Evolutionary conservation across 2,113 vertebrate genomes (phyloP).

Genomic region (Nicator chloris): DNA sequence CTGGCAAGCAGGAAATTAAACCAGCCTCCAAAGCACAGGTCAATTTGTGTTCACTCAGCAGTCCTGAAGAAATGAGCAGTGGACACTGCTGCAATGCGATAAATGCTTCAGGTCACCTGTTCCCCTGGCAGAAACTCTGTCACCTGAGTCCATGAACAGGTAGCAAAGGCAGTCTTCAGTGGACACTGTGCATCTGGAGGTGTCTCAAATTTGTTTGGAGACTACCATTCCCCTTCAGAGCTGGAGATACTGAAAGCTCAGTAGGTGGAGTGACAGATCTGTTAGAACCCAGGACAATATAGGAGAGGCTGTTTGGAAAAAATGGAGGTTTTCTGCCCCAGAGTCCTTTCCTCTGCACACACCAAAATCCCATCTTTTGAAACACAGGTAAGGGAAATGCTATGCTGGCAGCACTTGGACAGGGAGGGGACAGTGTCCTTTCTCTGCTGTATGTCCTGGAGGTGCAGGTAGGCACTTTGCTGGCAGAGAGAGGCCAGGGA

Average conservation of each 20-base stretch:
- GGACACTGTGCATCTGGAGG: neutral
- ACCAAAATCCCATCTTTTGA: neutral
- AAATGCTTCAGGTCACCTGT: neutral
- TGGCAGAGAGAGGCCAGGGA: neutral
- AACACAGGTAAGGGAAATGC: neutral
- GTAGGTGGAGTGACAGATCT: neutral
- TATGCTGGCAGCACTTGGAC: fast-evolving
- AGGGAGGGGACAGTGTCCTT: neutral
- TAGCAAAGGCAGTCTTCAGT: neutral
- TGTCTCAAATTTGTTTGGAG: neutral
- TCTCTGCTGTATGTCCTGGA: fast-evolving
- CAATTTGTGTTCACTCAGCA: neutral
- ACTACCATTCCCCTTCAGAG: neutral
- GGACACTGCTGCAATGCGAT: fast-evolving
- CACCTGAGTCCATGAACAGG: neutral
- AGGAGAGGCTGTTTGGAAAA: neutral
- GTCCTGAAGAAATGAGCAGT: neutral
- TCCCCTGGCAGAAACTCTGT: neutral
- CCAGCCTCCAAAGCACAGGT: neutral
- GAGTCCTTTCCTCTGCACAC: neutral
- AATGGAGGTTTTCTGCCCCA: neutral
- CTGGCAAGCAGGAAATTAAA: neutral
- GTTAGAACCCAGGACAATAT: neutral
- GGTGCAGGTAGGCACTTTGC: neutral
- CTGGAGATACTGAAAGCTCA: neutral